Base-by-base conservation (phyloP, 2,797 vertebrate genomes). In the Amphiprion clarkii region DNA sequence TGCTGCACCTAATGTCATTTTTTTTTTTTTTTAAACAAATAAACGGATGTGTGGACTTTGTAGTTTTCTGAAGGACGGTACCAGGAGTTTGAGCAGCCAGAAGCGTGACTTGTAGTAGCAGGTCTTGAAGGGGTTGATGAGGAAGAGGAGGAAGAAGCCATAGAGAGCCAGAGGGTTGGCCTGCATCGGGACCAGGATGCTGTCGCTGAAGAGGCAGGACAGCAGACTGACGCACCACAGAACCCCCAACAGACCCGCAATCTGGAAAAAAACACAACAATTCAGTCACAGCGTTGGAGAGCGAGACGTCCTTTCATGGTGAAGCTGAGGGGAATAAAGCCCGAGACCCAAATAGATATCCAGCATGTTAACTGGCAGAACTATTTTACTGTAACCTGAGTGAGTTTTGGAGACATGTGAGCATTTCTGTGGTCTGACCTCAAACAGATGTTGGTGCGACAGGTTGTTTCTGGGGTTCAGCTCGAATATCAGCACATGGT, bases 21-120 rank as follows among this genome's bases (percentile, higher is more conserved):
- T 33, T 33, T 33, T 31, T 31, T 31, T 31, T 31, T 31, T 31
- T 31, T 31, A 0, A 4, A 23, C 21, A 23, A 1, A 31, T n/a
- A 61, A 33, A 25, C 1, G 23, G 29, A 23, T 1, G 12, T 4
- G 17, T 40, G 17, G 14, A 4, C 3, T 27, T 25, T 16, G 14
- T 27, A 1, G 27, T 12, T 16, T 23, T 19, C 36, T 51, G 12
- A 13, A 59, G 23, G 66, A 3, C 14, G 11, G 93, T 95, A 99
- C 98, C 97, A 99, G 92, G 67, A 99, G 94, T 88, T 99, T 99
- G 55, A 99, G 96, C 73, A 99, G 96, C 98, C 98, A 99, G 95
- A 99, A 99, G 27, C 98, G 96, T 21, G 98, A 99, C 93, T 99
- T 99, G 92, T 99, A 99, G 92, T 99, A 99, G 49, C 97, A 97